Base-by-base conservation (phyloP, 2,113 vertebrate genomes). In the Gnathonemus echidnorhynchus region DNA sequence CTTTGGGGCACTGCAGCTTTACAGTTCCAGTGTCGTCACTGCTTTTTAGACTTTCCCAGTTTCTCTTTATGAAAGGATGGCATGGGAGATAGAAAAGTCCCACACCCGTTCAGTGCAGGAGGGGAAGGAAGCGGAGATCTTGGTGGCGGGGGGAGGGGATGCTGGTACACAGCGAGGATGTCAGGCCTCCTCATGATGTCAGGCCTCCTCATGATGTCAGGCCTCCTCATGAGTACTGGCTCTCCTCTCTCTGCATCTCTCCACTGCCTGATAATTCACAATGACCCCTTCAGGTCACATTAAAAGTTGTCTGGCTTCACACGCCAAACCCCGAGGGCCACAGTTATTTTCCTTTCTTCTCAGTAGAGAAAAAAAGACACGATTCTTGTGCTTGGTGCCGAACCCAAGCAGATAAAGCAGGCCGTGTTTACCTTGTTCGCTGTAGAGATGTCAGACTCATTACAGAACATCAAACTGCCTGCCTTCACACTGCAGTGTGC, bases 281-380 rank as follows among this genome's bases (percentile, higher is more conserved):
- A 89, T 94, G 93, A 95, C 95, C 95, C 94, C 94, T 94, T 95
- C 94, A 95, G 95, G 95, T 96, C 95, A 95, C 94, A 95, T 93
- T 95, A 95, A 95, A 95, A 94, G 95, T 95, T 92, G 89, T 90
- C 90, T 92, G 92, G 93, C 93, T 93, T 95, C 93, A 94, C 94
- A 92, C 94, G 91, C 89, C 88, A 62, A 93, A 88, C 77, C 94
- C 93, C 35, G 4, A 90, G 91, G 94, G 93, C 93, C 91, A 90
- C 50, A 52, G 84, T 92, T 90, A 92, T 92, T 90, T 86, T 93
- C 90, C 91, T 88, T 90, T 80, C 86, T 89, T 88, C 50, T 91
- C 85, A 56, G 90, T 91, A 90, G 90, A 90, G 89, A 42, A 27
- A 53, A 85, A 46, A 13, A 85, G 31, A 74, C 35, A 27, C 15